A percentile compares a stretch with the other conserved stretches of the same genome.
phyloP scores from a whole-genome alignment of 2,797 vertebrate genomes.

The Falco naumanni region DNA sequence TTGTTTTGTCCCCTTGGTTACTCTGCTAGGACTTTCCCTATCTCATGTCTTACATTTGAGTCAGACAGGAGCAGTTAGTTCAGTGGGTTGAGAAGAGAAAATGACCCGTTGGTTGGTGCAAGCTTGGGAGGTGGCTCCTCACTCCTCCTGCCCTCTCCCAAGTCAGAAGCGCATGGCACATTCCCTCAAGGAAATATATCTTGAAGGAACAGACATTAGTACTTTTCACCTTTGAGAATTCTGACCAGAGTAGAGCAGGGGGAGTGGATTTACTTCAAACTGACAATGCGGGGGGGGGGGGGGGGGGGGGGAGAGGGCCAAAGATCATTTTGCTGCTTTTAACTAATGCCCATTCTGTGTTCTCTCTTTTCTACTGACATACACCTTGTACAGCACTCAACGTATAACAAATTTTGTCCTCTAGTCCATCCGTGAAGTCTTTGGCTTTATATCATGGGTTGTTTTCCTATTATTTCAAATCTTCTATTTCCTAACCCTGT shows the following conservation, averaged over 20 bases:
- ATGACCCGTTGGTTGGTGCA: neutral
- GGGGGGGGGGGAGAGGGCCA: fast-evolving
- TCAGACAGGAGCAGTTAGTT: neutral
- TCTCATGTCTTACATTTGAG: neutral
- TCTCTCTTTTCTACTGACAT: neutral
- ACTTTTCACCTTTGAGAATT: neutral
- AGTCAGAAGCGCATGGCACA: fast-evolving
- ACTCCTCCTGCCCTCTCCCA: neutral
- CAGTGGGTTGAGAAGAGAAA: neutral
- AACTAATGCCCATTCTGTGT: neutral
- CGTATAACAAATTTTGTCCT: neutral
- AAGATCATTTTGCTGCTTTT: neutral
- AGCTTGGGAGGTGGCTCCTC: neutral
- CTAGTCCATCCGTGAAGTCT: neutral
- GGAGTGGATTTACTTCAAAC: neutral
- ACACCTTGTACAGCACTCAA: neutral
- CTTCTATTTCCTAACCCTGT: neutral
- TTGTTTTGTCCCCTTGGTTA: constrained; percentile 42
- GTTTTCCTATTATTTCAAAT: neutral
- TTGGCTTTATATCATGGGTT: neutral
- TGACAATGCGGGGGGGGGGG: neutral
- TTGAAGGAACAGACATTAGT: fast-evolving
- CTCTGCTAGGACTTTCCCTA: neutral
- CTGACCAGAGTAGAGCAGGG: neutral
- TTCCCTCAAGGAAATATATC: neutral